Conservation (phyloP, 2,888 invertebrate genomes). For the Volucella zonaria region DNA sequence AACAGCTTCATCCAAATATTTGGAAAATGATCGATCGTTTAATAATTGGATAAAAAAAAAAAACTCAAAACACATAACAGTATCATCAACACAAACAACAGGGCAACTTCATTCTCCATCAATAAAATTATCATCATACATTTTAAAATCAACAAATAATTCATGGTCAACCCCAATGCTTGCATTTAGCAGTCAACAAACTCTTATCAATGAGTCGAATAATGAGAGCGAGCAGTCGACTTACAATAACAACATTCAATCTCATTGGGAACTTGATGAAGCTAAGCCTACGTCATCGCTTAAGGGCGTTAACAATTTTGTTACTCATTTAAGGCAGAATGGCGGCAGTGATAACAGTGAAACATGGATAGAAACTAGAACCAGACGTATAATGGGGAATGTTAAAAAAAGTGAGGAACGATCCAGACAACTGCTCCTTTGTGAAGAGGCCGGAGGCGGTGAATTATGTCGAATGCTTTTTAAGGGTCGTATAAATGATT, state of each 20-base stretch:
- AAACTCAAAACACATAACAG: constrained; percentile 2
- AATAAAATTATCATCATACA: constrained; percentile 10
- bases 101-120: neutral
- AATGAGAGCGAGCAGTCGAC: constrained; percentile 15
- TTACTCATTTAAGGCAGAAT: constrained; percentile 30
- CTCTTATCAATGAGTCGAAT: neutral
- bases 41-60: constrained; percentile 26
- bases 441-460: constrained; percentile 77
- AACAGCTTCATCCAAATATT: constrained; percentile 14
- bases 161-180: constrained; percentile 21
- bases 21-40: constrained; percentile 10
- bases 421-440: constrained; percentile 77
- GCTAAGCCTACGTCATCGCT: constrained; percentile 32
- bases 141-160: neutral
- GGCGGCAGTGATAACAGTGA: constrained; percentile 64
- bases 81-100: neutral
- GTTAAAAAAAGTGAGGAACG: constrained; percentile 78
- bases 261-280: constrained; percentile 35
- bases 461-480: constrained; percentile 79
- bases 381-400: constrained; percentile 78
- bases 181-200: constrained; percentile 16
- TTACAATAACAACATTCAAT: constrained; percentile 49
- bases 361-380: constrained; percentile 76
- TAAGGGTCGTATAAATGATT: constrained; percentile 76
- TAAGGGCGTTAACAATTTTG: constrained; percentile 15